These are phyloP conservation scores for Lates calcarifer DNA, from an alignment of 2,113 vertebrate species.

Conservation along the genomic window DNA sequence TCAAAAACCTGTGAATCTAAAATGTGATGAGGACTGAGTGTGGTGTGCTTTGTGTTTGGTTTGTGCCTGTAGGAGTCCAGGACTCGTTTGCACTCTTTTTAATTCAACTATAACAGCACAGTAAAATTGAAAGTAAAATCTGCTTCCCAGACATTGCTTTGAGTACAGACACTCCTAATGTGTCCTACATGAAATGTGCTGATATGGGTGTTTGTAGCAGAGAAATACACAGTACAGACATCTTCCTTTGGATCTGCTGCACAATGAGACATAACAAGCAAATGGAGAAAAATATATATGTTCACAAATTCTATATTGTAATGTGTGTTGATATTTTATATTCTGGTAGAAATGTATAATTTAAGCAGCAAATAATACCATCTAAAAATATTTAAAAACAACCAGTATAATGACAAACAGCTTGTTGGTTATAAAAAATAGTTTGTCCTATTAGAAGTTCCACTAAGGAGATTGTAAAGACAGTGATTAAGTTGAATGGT, in stretches of 20 bases:
- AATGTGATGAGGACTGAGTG: not conserved
- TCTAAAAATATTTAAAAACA: not conserved
- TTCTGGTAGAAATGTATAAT: not conserved
- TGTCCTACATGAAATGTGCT: constrained; percentile 14
- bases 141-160: not conserved
- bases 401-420: too few relatives aligned
- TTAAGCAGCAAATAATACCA: not conserved
- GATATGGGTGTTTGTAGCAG: not conserved
- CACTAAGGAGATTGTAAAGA: not conserved
- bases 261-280: constrained; percentile 21
- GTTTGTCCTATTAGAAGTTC: not conserved
- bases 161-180: not conserved
- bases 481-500: too few relatives aligned
- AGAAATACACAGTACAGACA: not conserved
- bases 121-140: not conserved
- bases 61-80: not conserved
- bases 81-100: too few relatives aligned
- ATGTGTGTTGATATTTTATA: not conserved
- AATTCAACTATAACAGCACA: too few relatives aligned
- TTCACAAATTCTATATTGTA: not conserved
- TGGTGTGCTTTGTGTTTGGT: not conserved
- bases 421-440: not conserved
- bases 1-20: not conserved
- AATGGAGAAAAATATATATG: not conserved
- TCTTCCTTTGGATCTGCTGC: constrained; percentile 2